These are phyloP conservation scores for Misgurnus anguillicaudatus DNA, from an alignment of 2,113 vertebrate species.

Conservation along the genomic window DNA sequence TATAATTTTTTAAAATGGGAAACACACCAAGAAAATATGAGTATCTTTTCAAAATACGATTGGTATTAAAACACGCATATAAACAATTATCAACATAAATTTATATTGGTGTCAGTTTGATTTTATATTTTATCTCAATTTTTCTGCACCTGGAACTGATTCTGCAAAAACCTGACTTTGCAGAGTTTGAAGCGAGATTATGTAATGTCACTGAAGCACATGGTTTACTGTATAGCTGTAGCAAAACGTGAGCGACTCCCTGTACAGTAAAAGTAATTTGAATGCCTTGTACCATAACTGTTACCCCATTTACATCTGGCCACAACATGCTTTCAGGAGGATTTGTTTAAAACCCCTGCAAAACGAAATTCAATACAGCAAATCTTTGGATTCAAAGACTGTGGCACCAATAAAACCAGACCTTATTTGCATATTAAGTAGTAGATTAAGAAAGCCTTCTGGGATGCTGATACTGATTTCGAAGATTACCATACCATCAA, in stretches of 20 bases:
- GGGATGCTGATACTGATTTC: constrained; percentile 35
- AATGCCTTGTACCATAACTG: neutral
- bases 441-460: constrained; percentile 52
- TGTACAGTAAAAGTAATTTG: constrained; percentile 1
- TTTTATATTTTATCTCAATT: too few relatives aligned
- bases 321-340: neutral
- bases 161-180: constrained; percentile 12
- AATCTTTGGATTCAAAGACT: constrained; percentile 53
- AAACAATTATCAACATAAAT: neutral
- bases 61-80: too few relatives aligned
- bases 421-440: constrained; percentile 63
- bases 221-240: constrained; percentile 13
- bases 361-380: constrained; percentile 57
- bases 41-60: too few relatives aligned
- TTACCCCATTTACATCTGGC: neutral
- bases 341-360: constrained; percentile 55
- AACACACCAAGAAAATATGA: neutral
- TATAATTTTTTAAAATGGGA: neutral
- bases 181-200: constrained; percentile 11
- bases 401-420: constrained; percentile 49
- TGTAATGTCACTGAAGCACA: constrained; percentile 8
- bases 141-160: neutral
- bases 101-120: neutral
- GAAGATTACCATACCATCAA: constrained; percentile 18
- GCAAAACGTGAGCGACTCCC: neutral